Percentiles rank a stretch among this genome's conserved stretches.
phyloP scores from a whole-genome alignment of 2,113 vertebrate genomes.

The Ciconia maguari region DNA sequence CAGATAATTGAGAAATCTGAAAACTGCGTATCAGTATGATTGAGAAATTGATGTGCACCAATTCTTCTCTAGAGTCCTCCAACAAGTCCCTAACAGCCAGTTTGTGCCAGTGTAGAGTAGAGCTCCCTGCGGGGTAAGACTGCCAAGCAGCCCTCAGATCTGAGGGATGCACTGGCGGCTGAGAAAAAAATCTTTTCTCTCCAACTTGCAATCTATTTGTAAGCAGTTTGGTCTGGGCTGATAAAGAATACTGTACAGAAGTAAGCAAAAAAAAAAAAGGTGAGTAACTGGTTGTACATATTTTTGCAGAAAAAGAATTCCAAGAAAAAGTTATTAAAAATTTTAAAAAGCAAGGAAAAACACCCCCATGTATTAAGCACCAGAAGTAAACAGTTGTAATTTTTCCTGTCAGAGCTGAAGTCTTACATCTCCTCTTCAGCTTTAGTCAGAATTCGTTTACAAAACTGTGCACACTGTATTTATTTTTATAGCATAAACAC shows the following conservation, averaged over 20 bases:
- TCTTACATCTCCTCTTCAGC: constrained; percentile 19
- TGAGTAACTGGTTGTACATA: not conserved
- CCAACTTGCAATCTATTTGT: not conserved
- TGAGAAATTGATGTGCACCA: not conserved
- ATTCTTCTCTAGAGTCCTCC: not conserved
- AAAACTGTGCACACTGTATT: constrained; percentile 34
- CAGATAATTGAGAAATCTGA: not conserved
- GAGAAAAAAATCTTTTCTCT: not conserved
- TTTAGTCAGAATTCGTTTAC: constrained; percentile 39
- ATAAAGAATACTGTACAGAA: not conserved
- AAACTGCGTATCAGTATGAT: rapidly evolving
- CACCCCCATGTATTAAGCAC: not conserved
- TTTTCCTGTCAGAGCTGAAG: constrained; percentile 39
- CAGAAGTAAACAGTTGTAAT: constrained; percentile 48
- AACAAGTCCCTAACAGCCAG: not conserved
- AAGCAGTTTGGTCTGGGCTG: not conserved
- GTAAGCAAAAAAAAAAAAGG: not conserved
- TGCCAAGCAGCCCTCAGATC: not conserved
- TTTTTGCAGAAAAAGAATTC: not conserved
- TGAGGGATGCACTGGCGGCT: not conserved
- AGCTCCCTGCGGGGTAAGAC: not conserved
- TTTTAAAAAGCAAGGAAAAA: not conserved
- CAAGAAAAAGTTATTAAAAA: not conserved
- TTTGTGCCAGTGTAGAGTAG: not conserved
- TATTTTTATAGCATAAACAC: constrained; percentile 57